phyloP scores from a whole-genome alignment of 2,797 vertebrate species.

The Danionella dracula region DNA sequence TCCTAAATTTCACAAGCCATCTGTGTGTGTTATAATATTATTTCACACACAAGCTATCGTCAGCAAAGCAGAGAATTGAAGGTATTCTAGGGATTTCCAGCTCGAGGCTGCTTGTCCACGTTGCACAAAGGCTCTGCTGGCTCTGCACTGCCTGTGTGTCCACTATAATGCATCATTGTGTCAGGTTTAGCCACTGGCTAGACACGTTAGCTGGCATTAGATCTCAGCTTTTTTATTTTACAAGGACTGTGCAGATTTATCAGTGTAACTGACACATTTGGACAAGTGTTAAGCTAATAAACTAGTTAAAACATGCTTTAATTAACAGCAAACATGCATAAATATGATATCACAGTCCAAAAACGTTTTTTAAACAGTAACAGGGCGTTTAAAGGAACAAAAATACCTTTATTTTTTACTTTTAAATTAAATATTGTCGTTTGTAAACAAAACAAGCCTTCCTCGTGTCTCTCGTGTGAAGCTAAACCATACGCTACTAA shows the following conservation, averaged over 20 bases:
- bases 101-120: conserved; percentile 45
- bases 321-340: too few relatives aligned
- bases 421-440: too few relatives aligned
- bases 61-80: conserved; percentile 27
- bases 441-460: too few relatives aligned
- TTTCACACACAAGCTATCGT: conserved; percentile 10
- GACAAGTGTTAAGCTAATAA: background rate
- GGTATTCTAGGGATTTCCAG: conserved; percentile 62
- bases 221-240: background rate
- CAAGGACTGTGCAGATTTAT: background rate
- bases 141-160: conserved; percentile 62
- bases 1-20: background rate
- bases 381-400: too few relatives aligned
- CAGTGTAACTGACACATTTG: background rate
- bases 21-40: background rate
- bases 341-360: too few relatives aligned
- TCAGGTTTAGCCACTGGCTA: conserved; percentile 42
- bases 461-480: too few relatives aligned
- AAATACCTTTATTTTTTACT: too few relatives aligned
- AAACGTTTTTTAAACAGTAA: too few relatives aligned
- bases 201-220: background rate
- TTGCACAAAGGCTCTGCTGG: conserved; percentile 62
- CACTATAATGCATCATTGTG: conserved; percentile 62
- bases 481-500: too few relatives aligned
- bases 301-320: too few relatives aligned